phyloP scores from a whole-genome alignment of 2,797 vertebrate species.

The Scomberomorus guttatus region DNA sequence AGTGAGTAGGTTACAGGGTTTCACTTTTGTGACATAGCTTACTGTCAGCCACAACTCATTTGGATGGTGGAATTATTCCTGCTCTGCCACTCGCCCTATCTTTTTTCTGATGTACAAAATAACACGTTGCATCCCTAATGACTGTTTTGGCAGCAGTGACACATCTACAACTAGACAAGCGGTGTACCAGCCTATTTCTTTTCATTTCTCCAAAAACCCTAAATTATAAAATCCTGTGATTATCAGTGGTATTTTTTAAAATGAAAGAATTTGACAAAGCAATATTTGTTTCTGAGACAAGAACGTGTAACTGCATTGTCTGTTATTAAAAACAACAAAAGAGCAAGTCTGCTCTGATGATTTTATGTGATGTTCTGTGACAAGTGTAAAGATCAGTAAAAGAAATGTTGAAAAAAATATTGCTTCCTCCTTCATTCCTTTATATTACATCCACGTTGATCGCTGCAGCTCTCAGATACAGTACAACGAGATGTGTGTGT shows the following conservation, averaged over 20 bases:
- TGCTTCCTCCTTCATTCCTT: slow-evolving; percentile 39
- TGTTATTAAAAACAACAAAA: slow-evolving; percentile 72
- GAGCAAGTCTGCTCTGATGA: slow-evolving; percentile 72
- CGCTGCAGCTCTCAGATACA: background rate
- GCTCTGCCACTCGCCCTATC: background rate
- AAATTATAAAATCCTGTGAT: slow-evolving; percentile 30
- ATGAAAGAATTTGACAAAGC: slow-evolving; percentile 57
- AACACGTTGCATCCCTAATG: slow-evolving; percentile 6
- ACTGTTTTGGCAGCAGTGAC: slow-evolving; percentile 22
- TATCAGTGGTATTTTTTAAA: slow-evolving; percentile 48
- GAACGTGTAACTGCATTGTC: slow-evolving; percentile 73
- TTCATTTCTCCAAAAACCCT: slow-evolving; percentile 26
- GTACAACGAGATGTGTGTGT: slow-evolving; percentile 7
- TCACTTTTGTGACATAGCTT: slow-evolving; percentile 14
- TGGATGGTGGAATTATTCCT: slow-evolving; percentile 24
- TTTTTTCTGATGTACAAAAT: slow-evolving; percentile 21
- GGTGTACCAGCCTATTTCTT: slow-evolving; percentile 10
- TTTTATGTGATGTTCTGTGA: slow-evolving; percentile 84
- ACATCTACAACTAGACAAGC: slow-evolving; percentile 14
- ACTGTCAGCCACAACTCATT: slow-evolving; percentile 11
- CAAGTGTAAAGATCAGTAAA: slow-evolving; percentile 81
- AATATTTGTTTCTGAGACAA: slow-evolving; percentile 72
- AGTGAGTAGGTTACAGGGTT: slow-evolving; percentile 21
- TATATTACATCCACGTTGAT: background rate
- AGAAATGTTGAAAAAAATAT: slow-evolving; percentile 65